These are phyloP conservation scores for Latrodectus geometricus DNA, from an alignment of 1,140 invertebrate species.

Conservation along the genomic window DNA sequence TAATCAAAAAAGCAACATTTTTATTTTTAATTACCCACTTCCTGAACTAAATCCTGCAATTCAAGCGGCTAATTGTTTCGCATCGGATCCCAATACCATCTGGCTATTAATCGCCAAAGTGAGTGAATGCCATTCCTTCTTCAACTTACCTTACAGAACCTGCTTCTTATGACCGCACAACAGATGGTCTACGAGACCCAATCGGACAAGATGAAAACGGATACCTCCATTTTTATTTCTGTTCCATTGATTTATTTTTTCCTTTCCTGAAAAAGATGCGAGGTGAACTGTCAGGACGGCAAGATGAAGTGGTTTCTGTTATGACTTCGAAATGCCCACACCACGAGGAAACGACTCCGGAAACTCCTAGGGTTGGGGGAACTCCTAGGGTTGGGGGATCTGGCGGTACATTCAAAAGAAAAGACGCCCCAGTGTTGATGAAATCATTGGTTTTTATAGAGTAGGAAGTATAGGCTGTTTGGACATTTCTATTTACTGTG, in stretches of 20 bases:
- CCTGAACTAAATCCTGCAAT: slow-evolving; percentile 24
- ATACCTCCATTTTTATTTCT: slow-evolving; percentile 21
- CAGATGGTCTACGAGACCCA: slow-evolving; percentile 17
- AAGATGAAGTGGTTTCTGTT: slow-evolving; percentile 21
- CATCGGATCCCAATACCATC: slow-evolving; percentile 9
- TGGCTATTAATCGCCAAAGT: neutral
- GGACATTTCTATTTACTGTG: too few species aligned
- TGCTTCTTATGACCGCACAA: slow-evolving; percentile 7
- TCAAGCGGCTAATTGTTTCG: slow-evolving; percentile 29
- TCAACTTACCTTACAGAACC: neutral
- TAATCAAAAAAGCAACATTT: slow-evolving; percentile 16
- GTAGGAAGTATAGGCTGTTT: too few species aligned
- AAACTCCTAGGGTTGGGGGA: neutral
- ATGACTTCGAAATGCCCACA: neutral
- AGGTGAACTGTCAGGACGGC: slow-evolving; percentile 1
- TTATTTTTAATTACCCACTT: slow-evolving; percentile 38
- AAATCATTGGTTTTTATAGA: too few species aligned
- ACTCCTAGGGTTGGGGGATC: neutral
- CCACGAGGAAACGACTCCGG: neutral
- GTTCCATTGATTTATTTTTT: neutral
- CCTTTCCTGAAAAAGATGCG: neutral
- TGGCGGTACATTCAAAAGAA: neutral
- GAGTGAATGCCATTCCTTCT: neutral
- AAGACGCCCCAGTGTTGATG: too few species aligned
- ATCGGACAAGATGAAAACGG: slow-evolving; percentile 17